Conservation (phyloP, 1,140 invertebrate species). For the Drosophila mauritiana region DNA sequence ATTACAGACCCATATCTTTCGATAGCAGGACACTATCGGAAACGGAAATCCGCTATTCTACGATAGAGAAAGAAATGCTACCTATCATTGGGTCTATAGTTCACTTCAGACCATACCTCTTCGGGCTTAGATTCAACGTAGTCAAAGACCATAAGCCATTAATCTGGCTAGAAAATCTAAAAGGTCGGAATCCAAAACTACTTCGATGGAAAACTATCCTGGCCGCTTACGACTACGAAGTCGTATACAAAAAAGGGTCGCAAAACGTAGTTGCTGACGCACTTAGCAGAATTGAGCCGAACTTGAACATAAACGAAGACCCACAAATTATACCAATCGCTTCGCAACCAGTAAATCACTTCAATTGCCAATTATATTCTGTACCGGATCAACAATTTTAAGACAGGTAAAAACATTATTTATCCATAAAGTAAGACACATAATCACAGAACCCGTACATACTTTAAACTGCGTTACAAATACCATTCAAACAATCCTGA, state of each 20-base stretch:
- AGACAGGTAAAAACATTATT: neutral
- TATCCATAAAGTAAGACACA: conserved; percentile 13
- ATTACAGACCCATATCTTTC: neutral
- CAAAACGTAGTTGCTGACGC: neutral
- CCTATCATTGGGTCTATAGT: neutral
- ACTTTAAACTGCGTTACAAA: conserved; percentile 14
- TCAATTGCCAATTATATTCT: neutral
- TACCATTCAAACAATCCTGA: neutral
- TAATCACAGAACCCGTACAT: conserved; percentile 8
- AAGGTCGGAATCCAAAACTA: conserved; percentile 1
- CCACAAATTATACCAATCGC: neutral
- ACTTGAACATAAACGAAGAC: neutral
- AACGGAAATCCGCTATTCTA: conserved; percentile 13
- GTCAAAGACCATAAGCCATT: conserved; percentile 1
- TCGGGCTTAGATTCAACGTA: conserved; percentile 3
- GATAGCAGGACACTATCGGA: conserved; percentile 7
- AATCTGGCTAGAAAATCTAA: conserved; percentile 9
- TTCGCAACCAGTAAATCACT: neutral
- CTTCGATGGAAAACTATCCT: neutral
- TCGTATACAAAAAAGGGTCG: neutral
- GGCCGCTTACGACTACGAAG: conserved; percentile 1
- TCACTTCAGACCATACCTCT: conserved; percentile 6
- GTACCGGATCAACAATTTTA: neutral
- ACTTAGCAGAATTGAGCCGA: neutral
- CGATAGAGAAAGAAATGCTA: neutral